phyloP scores from a whole-genome alignment of 2,888 invertebrate species.

The Amiota minor region DNA sequence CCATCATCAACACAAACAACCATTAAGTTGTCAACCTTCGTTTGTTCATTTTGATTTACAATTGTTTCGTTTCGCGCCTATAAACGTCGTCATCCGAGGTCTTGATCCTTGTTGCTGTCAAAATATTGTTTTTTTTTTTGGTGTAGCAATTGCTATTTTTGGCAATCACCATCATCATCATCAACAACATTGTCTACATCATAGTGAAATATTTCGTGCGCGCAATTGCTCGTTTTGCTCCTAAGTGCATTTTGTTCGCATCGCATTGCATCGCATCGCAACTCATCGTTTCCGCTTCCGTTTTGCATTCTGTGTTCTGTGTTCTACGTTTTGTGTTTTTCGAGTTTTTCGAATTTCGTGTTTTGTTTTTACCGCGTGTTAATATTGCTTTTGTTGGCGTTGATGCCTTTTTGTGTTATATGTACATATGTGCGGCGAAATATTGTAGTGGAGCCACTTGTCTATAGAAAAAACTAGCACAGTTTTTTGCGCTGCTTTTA shows the following conservation, averaged over 20 bases:
- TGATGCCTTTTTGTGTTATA: too few species aligned
- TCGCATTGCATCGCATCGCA: not conserved
- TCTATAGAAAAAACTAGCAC: slow-evolving; percentile 17
- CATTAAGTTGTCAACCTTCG: not conserved
- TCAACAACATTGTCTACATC: not conserved
- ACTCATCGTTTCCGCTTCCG: slow-evolving; percentile 17
- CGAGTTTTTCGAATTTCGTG: not conserved
- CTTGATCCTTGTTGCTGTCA: not conserved
- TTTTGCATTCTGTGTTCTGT: not conserved
- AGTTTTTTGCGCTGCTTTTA: slow-evolving; percentile 25
- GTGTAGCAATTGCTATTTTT: not conserved
- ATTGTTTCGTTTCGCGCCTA: not conserved
- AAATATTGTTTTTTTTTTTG: not conserved
- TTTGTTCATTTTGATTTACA: too few species aligned
- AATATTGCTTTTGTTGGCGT: not conserved
- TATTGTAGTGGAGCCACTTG: not conserved
- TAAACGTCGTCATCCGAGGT: not conserved
- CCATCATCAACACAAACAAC: not conserved
- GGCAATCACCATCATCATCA: not conserved
- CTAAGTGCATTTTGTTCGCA: slow-evolving; percentile 23
- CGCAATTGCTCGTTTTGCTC: not conserved
- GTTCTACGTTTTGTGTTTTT: not conserved
- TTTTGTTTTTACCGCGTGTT: not conserved
- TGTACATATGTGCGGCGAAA: too few species aligned
- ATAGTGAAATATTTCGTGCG: not conserved